A percentile compares a stretch with the other conserved stretches of the same genome.
Conservation (phyloP, 1,140 invertebrate species). For the Ceratoteleas bidentatus region DNA sequence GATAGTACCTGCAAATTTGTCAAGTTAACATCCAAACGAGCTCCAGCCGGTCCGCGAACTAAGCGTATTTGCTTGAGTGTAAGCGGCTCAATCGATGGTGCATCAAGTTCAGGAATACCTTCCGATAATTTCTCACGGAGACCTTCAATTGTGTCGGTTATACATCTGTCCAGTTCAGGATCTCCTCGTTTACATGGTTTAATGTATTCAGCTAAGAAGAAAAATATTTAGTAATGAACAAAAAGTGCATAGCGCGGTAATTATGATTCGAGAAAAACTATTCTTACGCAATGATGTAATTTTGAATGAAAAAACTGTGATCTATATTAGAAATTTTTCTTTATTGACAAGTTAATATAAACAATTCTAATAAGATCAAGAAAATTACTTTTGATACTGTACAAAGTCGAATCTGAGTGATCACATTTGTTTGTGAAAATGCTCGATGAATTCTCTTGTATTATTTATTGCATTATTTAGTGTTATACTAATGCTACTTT, state of each 20-base stretch:
- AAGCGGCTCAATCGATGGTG: constrained; percentile 85
- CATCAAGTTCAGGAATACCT: constrained; percentile 86
- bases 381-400: no score
- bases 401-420: no score
- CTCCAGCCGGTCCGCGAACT: constrained; percentile 82
- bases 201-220: constrained; percentile 84
- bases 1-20: constrained; percentile 83
- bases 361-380: no score
- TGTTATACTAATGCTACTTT: no score
- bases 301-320: not conserved
- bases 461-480: no score
- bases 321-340: not conserved
- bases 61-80: constrained; percentile 83
- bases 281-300: not conserved
- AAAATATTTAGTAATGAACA: not conserved
- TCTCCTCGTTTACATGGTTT: constrained; percentile 85
- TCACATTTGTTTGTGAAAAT: no score
- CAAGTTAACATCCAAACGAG: constrained; percentile 84
- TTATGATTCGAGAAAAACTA: not conserved
- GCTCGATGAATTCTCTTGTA: no score
- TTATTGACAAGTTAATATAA: not conserved
- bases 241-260: not conserved
- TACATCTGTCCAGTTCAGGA: constrained; percentile 84
- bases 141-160: constrained; percentile 84
- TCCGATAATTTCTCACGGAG: constrained; percentile 83